Evolutionary conservation across 2,113 vertebrate genomes (phyloP).

Genomic region (Phycodurus eques): DNA sequence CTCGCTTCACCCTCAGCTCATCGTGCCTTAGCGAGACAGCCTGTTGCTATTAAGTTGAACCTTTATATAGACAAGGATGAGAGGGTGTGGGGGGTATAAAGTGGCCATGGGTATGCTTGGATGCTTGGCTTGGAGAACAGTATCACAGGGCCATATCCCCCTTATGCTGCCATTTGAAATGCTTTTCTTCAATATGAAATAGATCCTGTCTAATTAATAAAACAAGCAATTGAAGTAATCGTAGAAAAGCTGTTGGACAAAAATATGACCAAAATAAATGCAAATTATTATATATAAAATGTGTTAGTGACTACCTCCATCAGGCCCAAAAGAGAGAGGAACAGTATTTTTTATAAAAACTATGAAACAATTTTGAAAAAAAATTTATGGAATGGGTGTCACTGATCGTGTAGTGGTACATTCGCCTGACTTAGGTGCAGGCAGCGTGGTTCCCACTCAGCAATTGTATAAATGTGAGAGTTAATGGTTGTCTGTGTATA

Average conservation of each 20-base stretch:
- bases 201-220: not conserved
- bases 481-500: too few relatives aligned
- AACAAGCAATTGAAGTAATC: not conserved
- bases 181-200: not conserved
- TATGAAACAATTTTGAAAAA: too few relatives aligned
- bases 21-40: conserved; percentile 19
- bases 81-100: conserved; percentile 25
- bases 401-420: too few relatives aligned
- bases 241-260: not conserved
- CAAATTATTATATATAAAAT: not conserved
- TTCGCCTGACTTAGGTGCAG: too few relatives aligned
- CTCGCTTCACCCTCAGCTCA: conserved; percentile 13
- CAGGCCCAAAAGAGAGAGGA: too few relatives aligned
- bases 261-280: not conserved
- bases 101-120: conserved; percentile 14
- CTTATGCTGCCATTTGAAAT: conserved; percentile 16
- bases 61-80: conserved; percentile 55
- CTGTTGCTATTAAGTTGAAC: conserved; percentile 27
- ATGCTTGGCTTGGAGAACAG: conserved; percentile 25
- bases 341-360: too few relatives aligned
- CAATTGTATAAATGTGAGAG: too few relatives aligned
- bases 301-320: too few relatives aligned
- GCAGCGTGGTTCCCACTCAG: too few relatives aligned
- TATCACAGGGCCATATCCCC: conserved; percentile 18
- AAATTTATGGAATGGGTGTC: too few relatives aligned